Percentiles rank a stretch among this genome's conserved stretches.
Conservation (phyloP, 2,888 invertebrate species). For the Galeruca laticollis region DNA sequence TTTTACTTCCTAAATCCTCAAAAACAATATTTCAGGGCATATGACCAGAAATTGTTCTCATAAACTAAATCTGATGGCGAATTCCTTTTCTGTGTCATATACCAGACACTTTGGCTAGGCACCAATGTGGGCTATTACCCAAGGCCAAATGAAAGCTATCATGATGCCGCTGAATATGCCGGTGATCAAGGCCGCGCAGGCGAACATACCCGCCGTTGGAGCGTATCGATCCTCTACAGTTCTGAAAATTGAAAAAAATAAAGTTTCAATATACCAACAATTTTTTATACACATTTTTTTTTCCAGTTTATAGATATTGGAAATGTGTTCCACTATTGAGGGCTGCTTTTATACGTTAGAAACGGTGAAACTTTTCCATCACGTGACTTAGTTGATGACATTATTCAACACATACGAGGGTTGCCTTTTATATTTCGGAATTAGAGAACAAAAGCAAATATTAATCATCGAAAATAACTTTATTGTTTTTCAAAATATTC, state of each 20-base stretch:
- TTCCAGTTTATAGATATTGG: too few species aligned
- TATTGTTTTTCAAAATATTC: too few species aligned
- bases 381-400: too few species aligned
- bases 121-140: conserved; percentile 68
- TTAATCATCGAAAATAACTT: too few species aligned
- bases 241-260: conserved; percentile 68
- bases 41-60: conserved; percentile 53
- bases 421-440: too few species aligned
- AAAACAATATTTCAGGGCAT: conserved; percentile 46
- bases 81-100: conserved; percentile 64
- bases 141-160: conserved; percentile 79
- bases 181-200: conserved; percentile 90
- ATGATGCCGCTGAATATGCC: conserved; percentile 89
- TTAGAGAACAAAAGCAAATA: too few species aligned
- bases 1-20: neutral
- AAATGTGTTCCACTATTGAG: too few species aligned
- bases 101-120: conserved; percentile 67
- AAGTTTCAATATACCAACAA: neutral
- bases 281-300: conserved; percentile 8
- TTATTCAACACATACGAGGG: too few species aligned
- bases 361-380: too few species aligned
- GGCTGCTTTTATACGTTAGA: too few species aligned
- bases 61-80: conserved; percentile 57
- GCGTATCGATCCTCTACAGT: conserved; percentile 86
- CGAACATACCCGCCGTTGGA: conserved; percentile 94